Evolutionary conservation across 2,113 vertebrate genomes (phyloP).

Genomic region (Galemys pyrenaicus): DNA sequence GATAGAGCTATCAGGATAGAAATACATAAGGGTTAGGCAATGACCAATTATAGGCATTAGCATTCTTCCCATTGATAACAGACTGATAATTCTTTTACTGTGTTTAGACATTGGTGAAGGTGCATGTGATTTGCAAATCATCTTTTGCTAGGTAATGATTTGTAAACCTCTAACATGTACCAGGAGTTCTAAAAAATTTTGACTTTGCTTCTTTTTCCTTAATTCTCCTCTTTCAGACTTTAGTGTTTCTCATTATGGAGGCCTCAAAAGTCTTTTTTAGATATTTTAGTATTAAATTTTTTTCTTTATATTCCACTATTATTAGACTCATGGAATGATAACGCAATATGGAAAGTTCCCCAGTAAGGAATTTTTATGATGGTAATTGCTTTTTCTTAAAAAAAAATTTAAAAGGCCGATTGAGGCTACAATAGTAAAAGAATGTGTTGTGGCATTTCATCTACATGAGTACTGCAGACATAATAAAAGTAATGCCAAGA

Average conservation of each 20-base stretch:
- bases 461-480: slow-evolving; percentile 79
- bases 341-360: slow-evolving; percentile 78
- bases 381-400: slow-evolving; percentile 72
- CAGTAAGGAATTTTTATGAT: slow-evolving; percentile 76
- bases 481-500: slow-evolving; percentile 84
- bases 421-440: slow-evolving; percentile 80
- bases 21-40: slow-evolving; percentile 80
- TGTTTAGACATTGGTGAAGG: slow-evolving; percentile 80
- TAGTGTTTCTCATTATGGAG: slow-evolving; percentile 72
- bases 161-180: slow-evolving; percentile 69
- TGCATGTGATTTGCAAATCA: slow-evolving; percentile 80
- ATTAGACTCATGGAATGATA: slow-evolving; percentile 73
- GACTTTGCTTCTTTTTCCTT: slow-evolving; percentile 58
- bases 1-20: slow-evolving; percentile 80
- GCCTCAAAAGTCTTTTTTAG: slow-evolving; percentile 75
- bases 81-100: slow-evolving; percentile 74
- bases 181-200: slow-evolving; percentile 66
- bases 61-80: slow-evolving; percentile 81
- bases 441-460: slow-evolving; percentile 82
- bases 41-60: slow-evolving; percentile 84
- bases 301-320: slow-evolving; percentile 72
- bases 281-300: slow-evolving; percentile 68
- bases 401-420: slow-evolving; percentile 26
- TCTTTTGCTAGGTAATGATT: slow-evolving; percentile 75
- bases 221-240: slow-evolving; percentile 58